Conservation (phyloP, 2,888 invertebrate genomes). For the Callyntrura guangdongensis region DNA sequence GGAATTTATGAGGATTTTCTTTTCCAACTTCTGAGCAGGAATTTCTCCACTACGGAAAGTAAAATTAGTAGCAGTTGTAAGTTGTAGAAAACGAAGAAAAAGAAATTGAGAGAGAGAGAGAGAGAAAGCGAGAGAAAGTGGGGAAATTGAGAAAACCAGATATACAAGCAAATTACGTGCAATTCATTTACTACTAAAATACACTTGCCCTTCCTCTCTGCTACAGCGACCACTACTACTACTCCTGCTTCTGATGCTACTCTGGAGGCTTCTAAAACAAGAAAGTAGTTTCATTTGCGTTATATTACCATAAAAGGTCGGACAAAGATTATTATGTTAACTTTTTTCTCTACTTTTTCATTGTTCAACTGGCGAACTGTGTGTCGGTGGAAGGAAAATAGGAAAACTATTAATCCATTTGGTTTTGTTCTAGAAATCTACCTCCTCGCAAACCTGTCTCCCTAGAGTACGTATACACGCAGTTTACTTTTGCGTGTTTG, state of each 20-base stretch:
- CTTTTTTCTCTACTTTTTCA: neutral
- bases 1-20: slow-evolving; percentile 51
- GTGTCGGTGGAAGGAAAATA: too few species aligned
- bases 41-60: neutral
- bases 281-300: neutral
- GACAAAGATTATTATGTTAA: slow-evolving; percentile 34
- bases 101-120: neutral
- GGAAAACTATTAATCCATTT: too few species aligned
- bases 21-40: slow-evolving; percentile 13
- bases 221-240: neutral
- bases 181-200: slow-evolving; percentile 33
- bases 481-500: too few species aligned
- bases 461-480: too few species aligned
- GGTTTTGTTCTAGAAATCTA: too few species aligned
- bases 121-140: neutral
- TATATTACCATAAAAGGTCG: slow-evolving; percentile 6
- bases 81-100: neutral
- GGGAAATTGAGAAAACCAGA: slow-evolving; percentile 28
- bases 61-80: neutral
- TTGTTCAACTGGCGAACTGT: neutral
- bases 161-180: slow-evolving; percentile 30
- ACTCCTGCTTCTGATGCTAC: neutral
- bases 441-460: too few species aligned
- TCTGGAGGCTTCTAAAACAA: neutral
- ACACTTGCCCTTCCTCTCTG: neutral